Evolutionary conservation across 2,113 vertebrate genomes (phyloP).

Genomic region (Nyctibius bracteatus): DNA sequence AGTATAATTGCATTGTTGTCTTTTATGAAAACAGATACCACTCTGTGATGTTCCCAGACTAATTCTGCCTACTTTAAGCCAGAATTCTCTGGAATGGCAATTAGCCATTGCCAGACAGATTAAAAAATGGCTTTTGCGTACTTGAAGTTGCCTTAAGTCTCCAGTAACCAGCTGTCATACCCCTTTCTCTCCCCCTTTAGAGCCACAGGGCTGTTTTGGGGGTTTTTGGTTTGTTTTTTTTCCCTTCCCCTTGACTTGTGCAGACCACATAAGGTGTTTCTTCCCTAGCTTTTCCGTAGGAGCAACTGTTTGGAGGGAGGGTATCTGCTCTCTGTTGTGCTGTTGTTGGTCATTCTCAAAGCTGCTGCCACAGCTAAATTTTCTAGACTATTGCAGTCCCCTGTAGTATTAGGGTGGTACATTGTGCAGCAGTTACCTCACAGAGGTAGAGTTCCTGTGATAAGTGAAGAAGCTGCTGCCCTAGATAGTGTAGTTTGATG

Average conservation of each 20-base stretch:
- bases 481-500: neutral
- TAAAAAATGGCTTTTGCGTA: neutral
- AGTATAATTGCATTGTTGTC: conserved; percentile 1
- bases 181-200: neutral
- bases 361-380: neutral
- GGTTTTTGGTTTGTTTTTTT: neutral
- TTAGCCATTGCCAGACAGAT: neutral
- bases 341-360: neutral
- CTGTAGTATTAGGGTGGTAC: neutral
- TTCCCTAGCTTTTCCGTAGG: neutral
- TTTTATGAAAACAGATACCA: neutral
- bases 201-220: neutral
- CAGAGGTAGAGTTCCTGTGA: neutral
- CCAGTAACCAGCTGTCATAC: neutral
- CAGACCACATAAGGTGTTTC: neutral
- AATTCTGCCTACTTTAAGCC: neutral
- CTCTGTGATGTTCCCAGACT: neutral
- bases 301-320: neutral
- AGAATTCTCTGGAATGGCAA: neutral
- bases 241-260: neutral
- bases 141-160: neutral
- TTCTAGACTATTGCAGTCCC: fast-evolving
- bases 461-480: neutral
- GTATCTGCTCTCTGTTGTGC: neutral
- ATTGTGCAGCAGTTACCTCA: neutral